Percentiles rank a stretch among this genome's conserved stretches.
phyloP scores from a whole-genome alignment of 2,113 vertebrate species.

The Eulemur macaco region DNA sequence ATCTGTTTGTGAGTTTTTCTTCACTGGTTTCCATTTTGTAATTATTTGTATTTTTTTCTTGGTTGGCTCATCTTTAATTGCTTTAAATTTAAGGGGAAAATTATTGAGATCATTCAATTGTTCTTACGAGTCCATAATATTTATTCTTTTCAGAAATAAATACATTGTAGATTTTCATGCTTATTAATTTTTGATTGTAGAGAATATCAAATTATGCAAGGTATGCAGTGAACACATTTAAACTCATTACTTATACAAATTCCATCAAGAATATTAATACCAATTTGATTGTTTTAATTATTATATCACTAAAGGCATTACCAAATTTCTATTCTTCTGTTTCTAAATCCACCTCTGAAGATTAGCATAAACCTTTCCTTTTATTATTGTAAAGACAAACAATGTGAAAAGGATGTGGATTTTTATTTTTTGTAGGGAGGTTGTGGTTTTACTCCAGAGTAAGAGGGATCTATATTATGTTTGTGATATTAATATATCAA shows the following conservation, averaged over 20 bases:
- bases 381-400: slow-evolving; percentile 16
- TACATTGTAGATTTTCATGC: slow-evolving; percentile 48
- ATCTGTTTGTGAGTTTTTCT: slow-evolving; percentile 15
- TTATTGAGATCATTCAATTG: slow-evolving; percentile 39
- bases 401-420: background rate
- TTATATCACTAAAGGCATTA: slow-evolving; percentile 52
- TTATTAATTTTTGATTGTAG: slow-evolving; percentile 68
- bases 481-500: background rate
- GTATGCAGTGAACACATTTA: slow-evolving; percentile 58
- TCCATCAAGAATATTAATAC: slow-evolving; percentile 52
- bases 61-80: slow-evolving; percentile 64
- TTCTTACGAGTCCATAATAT: slow-evolving; percentile 56
- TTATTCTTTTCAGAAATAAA: slow-evolving; percentile 69
- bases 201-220: slow-evolving; percentile 54
- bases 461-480: background rate
- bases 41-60: slow-evolving; percentile 55
- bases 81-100: slow-evolving; percentile 17
- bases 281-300: slow-evolving; percentile 67
- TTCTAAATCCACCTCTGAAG: slow-evolving; percentile 55
- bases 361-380: slow-evolving; percentile 50
- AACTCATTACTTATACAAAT: slow-evolving; percentile 67
- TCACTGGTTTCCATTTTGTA: slow-evolving; percentile 40
- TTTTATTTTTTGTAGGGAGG: background rate
- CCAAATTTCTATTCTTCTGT: slow-evolving; percentile 54
- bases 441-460: background rate